Conservation (phyloP, 23 tunicate genomes). For the Corella eumyota region DNA sequence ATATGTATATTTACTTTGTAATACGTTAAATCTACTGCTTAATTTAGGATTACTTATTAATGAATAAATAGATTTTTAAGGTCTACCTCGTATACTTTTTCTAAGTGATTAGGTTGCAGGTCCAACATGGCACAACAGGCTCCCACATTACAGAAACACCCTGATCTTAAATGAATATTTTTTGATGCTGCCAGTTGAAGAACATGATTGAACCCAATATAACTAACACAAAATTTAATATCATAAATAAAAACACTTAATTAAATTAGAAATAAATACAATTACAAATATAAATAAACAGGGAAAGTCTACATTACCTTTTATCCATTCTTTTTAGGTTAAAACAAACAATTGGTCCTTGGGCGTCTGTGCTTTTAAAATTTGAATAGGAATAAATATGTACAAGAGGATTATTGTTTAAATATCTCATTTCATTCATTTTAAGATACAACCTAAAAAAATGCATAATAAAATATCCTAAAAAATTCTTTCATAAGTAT, state of each 20-base stretch:
- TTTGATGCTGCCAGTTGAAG: constrained; percentile 53
- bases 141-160: constrained; percentile 85
- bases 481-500: too few relatives aligned
- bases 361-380: constrained; percentile 9
- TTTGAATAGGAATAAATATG: constrained; percentile 29
- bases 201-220: constrained; percentile 75
- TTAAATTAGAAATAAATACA: too few relatives aligned
- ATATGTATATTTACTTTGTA: too few relatives aligned
- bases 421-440: constrained; percentile 29
- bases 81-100: constrained; percentile 22
- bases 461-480: not conserved
- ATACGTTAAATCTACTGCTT: too few relatives aligned
- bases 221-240: not conserved
- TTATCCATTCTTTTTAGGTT: constrained; percentile 38
- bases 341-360: constrained; percentile 68
- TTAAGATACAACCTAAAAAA: constrained; percentile 22
- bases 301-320: constrained; percentile 12
- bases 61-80: too few relatives aligned
- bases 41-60: too few relatives aligned
- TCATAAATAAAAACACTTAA: not conserved
- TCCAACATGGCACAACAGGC: constrained; percentile 41
- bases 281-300: constrained; percentile 1
- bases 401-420: constrained; percentile 40
- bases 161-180: constrained; percentile 57
- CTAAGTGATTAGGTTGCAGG: constrained; percentile 13